Conservation (phyloP, 2,888 invertebrate genomes). For the Crossocerus cetratus region DNA sequence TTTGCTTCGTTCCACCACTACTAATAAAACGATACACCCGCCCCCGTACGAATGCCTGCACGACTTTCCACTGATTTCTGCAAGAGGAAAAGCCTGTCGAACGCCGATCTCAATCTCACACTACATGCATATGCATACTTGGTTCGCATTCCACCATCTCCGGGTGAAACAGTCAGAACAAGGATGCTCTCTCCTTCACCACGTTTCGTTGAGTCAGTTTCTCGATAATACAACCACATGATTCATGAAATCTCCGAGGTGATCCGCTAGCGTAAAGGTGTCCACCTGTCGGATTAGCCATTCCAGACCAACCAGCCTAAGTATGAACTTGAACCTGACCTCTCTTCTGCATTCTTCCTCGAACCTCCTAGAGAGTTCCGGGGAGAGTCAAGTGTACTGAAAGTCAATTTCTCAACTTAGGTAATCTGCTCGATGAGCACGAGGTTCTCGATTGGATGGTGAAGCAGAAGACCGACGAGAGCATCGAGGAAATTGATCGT, state of each 20-base stretch:
- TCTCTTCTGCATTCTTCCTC: too few relatives aligned
- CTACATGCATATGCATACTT: neutral
- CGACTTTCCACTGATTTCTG: too few relatives aligned
- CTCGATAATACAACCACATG: neutral
- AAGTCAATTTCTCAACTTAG: conserved; percentile 74
- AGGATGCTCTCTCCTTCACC: neutral
- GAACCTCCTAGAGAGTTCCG: too few relatives aligned
- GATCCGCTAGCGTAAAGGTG: neutral
- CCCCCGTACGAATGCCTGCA: neutral
- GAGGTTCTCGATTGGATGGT: conserved; percentile 95
- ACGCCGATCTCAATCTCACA: neutral
- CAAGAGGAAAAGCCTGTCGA: too few relatives aligned
- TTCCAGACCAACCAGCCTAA: conserved; percentile 55
- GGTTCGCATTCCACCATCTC: neutral
- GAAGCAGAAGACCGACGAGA: conserved; percentile 93
- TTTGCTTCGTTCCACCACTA: conserved; percentile 55
- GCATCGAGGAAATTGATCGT: conserved; percentile 92
- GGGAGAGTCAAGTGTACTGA: too few relatives aligned
- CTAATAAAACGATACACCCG: conserved; percentile 43
- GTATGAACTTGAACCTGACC: too few relatives aligned
- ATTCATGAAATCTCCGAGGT: neutral
- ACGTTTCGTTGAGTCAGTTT: too few relatives aligned
- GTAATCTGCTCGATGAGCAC: conserved; percentile 86
- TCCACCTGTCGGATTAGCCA: conserved; percentile 55
- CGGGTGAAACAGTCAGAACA: neutral